Evolutionary conservation across 2,888 invertebrate genomes (phyloP).

Genomic region (Phasia obesa): DNA sequence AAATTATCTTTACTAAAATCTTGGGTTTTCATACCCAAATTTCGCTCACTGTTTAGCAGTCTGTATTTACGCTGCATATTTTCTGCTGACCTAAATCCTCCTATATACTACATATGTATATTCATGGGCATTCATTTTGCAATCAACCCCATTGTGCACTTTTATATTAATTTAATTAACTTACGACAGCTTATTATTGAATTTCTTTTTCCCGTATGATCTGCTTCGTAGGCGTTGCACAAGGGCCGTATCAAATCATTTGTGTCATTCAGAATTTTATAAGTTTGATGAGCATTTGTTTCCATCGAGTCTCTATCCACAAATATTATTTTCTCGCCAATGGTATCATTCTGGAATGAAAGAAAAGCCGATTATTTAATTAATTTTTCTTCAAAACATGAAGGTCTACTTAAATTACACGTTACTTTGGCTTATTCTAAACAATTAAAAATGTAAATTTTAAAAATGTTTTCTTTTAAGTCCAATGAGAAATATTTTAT

Average conservation of each 20-base stretch:
- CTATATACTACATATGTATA: too few species aligned
- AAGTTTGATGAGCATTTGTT: constrained; percentile 78
- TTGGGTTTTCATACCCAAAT: too few species aligned
- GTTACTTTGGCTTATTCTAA: not conserved
- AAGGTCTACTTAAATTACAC: constrained; percentile 11
- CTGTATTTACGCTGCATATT: too few species aligned
- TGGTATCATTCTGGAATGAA: constrained; percentile 75
- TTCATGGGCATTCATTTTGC: too few species aligned
- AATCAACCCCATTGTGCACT: too few species aligned
- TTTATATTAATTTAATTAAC: constrained; percentile 72
- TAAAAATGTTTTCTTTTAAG: not conserved
- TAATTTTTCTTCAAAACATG: not conserved
- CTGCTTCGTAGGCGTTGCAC: constrained; percentile 80
- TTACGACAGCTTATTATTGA: constrained; percentile 82
- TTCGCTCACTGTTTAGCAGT: too few species aligned
- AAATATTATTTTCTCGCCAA: constrained; percentile 80
- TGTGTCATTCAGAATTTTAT: constrained; percentile 79
- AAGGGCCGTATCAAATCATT: constrained; percentile 76
- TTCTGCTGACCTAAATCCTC: too few species aligned
- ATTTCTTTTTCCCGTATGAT: constrained; percentile 79
- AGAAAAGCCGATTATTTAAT: not conserved
- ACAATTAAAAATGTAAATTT: constrained; percentile 21
- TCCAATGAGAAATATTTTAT: constrained; percentile 6
- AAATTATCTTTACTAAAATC: too few species aligned
- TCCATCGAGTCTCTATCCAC: constrained; percentile 80